Evolutionary conservation across 2,113 vertebrate genomes (phyloP).

Genomic region (Cavia aperea): DNA sequence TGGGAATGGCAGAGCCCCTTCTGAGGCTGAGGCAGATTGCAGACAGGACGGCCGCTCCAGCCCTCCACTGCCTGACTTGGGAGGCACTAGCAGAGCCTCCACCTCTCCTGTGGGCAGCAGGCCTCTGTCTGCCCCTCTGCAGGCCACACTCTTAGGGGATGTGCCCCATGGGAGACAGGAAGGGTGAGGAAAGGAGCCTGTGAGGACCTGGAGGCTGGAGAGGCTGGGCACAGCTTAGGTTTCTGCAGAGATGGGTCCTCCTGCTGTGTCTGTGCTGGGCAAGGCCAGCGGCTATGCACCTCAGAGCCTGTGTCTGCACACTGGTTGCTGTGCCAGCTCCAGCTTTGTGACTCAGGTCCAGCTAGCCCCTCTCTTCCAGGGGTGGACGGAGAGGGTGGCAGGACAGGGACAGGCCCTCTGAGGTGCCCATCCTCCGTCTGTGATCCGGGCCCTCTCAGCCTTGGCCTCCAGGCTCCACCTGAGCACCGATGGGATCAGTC

Average conservation of each 20-base stretch:
- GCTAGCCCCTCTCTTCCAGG: background rate
- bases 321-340: background rate
- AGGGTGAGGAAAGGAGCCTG: background rate
- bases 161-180: background rate
- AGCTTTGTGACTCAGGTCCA: background rate
- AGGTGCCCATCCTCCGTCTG: background rate
- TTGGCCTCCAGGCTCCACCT: background rate
- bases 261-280: background rate
- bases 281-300: background rate
- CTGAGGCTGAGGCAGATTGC: background rate
- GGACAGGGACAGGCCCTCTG: accelerated
- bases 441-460: background rate
- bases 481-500: no score
- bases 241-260: background rate
- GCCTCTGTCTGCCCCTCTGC: background rate
- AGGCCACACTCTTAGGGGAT: background rate
- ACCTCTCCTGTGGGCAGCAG: background rate
- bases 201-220: background rate
- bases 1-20: background rate
- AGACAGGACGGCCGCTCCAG: background rate
- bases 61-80: background rate
- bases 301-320: background rate
- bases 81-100: background rate
- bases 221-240: no score
- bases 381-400: accelerated